Percentiles rank a stretch among this genome's conserved stretches.
Evolutionary conservation across 1,140 invertebrate genomes (phyloP).

Genomic region (Muscidifurax raptorellus): DNA sequence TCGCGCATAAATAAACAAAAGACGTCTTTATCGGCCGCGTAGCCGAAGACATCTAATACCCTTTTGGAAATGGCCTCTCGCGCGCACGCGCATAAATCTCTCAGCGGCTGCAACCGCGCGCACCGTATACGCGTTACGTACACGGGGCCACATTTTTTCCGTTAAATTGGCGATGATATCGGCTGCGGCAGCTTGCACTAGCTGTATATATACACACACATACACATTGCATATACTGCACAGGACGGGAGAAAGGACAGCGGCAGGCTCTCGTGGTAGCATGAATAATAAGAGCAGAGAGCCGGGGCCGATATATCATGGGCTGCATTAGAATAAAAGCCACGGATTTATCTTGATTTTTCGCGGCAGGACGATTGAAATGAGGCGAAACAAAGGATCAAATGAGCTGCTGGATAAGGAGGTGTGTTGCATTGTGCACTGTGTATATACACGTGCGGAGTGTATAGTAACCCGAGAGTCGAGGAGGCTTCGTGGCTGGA

Average conservation of each 20-base stretch:
- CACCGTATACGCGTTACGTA: background rate
- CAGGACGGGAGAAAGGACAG: slow-evolving; percentile 6
- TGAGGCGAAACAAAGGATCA: slow-evolving; percentile 1
- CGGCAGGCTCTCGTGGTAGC: background rate
- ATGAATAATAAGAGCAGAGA: slow-evolving; percentile 34
- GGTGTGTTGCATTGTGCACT: no score
- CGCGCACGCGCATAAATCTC: background rate
- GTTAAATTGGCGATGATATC: slow-evolving; percentile 43
- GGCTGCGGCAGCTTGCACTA: background rate
- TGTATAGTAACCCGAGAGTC: slow-evolving; percentile 7
- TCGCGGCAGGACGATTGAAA: background rate
- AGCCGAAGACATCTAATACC: slow-evolving; percentile 37
- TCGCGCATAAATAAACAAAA: slow-evolving; percentile 41
- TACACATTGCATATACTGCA: background rate
- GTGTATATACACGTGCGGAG: background rate
- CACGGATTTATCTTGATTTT: slow-evolving; percentile 28
- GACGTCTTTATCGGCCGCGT: slow-evolving; percentile 29
- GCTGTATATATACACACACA: no score
- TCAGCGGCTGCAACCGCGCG: background rate
- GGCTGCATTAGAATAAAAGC: slow-evolving; percentile 16
- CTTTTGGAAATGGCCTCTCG: slow-evolving; percentile 14
- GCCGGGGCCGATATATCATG: slow-evolving; percentile 9
- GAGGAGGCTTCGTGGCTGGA: background rate
- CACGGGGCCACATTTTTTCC: slow-evolving; percentile 8
- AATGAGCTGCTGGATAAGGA: background rate